These are phyloP conservation scores for Anser cygnoides DNA, from an alignment of 2,113 vertebrate species.

Conservation along the genomic window DNA sequence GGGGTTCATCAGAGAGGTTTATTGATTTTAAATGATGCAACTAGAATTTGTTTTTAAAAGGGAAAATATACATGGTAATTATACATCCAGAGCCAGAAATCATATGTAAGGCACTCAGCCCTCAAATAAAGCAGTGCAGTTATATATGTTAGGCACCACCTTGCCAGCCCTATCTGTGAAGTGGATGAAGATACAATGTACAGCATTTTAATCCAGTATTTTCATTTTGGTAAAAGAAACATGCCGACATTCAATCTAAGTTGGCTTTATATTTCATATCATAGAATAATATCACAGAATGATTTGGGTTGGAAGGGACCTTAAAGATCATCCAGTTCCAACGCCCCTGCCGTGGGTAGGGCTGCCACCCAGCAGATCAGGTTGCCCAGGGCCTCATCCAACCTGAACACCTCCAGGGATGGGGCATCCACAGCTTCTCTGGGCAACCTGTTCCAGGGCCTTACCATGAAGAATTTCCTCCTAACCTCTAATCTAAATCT, in stretches of 20 bases:
- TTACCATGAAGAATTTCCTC: too few species aligned
- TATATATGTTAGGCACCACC: neutral
- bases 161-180: neutral
- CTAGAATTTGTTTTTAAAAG: neutral
- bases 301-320: too few species aligned
- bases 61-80: neutral
- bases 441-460: too few species aligned
- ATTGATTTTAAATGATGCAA: constrained; percentile 19
- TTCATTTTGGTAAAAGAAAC: neutral
- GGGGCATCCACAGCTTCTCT: too few species aligned
- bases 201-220: neutral
- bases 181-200: neutral
- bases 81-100: neutral
- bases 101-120: neutral
- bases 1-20: neutral
- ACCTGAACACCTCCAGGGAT: too few species aligned
- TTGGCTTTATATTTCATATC: neutral
- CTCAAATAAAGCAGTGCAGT: neutral
- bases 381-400: too few species aligned
- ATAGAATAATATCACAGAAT: too few species aligned
- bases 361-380: too few species aligned
- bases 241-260: neutral
- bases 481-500: too few species aligned
- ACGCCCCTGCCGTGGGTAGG: too few species aligned
- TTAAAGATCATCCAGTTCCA: too few species aligned